Base-by-base conservation (phyloP, 2,113 vertebrate species). In the Polyodon spathula region DNA sequence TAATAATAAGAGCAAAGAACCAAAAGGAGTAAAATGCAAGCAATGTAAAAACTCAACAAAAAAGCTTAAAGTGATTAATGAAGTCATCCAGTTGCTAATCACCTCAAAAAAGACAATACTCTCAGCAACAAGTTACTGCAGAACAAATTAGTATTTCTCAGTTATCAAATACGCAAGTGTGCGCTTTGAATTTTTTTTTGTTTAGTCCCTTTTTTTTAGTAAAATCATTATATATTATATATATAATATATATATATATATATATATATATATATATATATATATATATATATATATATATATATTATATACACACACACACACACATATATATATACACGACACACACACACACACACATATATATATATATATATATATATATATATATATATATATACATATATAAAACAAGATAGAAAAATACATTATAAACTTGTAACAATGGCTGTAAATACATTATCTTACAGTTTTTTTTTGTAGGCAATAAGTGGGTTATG, bases 371-470 rank as follows among this genome's bases (percentile, higher is more conserved):
- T n/a, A n/a, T n/a, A n/a, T n/a, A n/a, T n/a, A n/a, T n/a, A n/a
- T n/a, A n/a, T 44, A 7, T 44, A 44, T 44, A 44, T 44, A 44
- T 61, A 88, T 88, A n/a, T n/a, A n/a, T n/a, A n/a, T n/a, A n/a
- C n/a, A n/a, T n/a, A 93, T 92, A 92, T 85, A 97, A 98, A 96
- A 97, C 89, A 90, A 91, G 89, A 94, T 97, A 97, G 92, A 97
- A 97, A 97, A 97, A 97, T 94, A 97, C 93, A 97, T 92, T 93
- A 94, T 93, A 92, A 95, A 95, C 86, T 90, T 93, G 93, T 95
- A 96, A 96, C 93, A 95, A 89, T 90, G 90, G 93, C 93, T 95
- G 92, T 90, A 91, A 88, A 93, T 91, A 93, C 79, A 85, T 89
- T 89, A 90, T 89, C 84, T 90, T 91, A 88, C 86, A 89, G 86